phyloP scores from a whole-genome alignment of 2,113 vertebrate genomes.

The Ibidorhyncha struthersii region DNA sequence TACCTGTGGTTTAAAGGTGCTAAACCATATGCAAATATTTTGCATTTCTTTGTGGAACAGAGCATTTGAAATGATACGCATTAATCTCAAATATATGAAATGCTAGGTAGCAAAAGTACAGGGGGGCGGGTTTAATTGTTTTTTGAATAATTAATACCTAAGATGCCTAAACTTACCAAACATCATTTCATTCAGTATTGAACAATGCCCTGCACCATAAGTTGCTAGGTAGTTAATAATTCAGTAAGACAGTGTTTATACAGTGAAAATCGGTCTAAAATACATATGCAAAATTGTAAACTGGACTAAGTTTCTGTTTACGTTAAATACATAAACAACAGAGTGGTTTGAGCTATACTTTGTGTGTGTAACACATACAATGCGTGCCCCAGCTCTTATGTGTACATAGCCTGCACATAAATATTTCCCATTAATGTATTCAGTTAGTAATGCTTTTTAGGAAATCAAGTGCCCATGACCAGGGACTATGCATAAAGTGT shows the following conservation, averaged over 20 bases:
- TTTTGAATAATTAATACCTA: not conserved
- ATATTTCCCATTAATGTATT: constrained; percentile 25
- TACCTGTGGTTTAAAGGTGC: not conserved
- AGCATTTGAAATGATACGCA: not conserved
- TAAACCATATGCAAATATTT: not conserved
- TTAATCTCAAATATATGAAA: not conserved
- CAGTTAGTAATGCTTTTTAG: not conserved
- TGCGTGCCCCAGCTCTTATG: not conserved
- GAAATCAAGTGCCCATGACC: constrained; percentile 1
- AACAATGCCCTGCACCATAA: not conserved
- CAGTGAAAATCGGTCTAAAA: not conserved
- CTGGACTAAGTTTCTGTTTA: not conserved
- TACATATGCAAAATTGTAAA: not conserved
- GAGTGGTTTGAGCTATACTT: not conserved
- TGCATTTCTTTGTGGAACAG: not conserved
- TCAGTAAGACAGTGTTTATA: constrained; percentile 14
- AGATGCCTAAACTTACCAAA: not conserved
- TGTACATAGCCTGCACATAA: not conserved
- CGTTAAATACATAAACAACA: not conserved
- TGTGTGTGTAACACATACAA: not conserved
- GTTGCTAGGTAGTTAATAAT: not conserved
- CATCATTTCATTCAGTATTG: not conserved
- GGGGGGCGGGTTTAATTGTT: fast-evolving
- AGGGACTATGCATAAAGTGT: not conserved
- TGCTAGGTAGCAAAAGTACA: not conserved